Percentiles rank a stretch among this genome's conserved stretches.
phyloP scores from a whole-genome alignment of 23 tunicate genomes.

The Phallusia fumigata region DNA sequence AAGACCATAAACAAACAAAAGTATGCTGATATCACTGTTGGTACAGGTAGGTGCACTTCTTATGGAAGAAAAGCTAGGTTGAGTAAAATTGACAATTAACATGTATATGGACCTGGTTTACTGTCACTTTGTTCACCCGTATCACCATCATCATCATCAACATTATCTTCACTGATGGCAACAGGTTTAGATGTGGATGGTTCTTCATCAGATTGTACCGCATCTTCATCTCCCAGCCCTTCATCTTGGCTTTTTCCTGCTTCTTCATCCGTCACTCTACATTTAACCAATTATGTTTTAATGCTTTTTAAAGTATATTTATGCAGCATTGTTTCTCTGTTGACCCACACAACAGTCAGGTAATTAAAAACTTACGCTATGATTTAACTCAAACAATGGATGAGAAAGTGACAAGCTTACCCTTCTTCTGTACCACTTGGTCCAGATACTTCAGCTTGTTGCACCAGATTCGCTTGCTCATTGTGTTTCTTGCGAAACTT shows the following conservation, averaged over 20 bases:
- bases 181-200: background rate
- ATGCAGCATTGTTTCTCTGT: too few species aligned
- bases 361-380: too few species aligned
- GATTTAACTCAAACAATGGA: too few species aligned
- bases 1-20: too few species aligned
- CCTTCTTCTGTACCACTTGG: slow-evolving; percentile 4
- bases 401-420: background rate
- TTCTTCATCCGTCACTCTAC: background rate
- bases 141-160: slow-evolving; percentile 2
- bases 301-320: background rate
- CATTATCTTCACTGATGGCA: background rate
- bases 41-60: too few species aligned
- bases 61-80: too few species aligned
- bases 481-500: slow-evolving; percentile 5
- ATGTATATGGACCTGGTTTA: too few species aligned
- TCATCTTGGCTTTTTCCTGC: background rate
- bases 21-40: too few species aligned
- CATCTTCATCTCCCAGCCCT: background rate
- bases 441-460: background rate
- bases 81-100: too few species aligned
- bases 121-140: background rate
- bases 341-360: too few species aligned
- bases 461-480: background rate
- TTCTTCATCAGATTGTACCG: background rate
- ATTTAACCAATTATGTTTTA: background rate